Percentiles rank a stretch among this genome's conserved stretches.
Conservation (phyloP, 2,113 vertebrate species). For the Corynorhinus townsendii region DNA sequence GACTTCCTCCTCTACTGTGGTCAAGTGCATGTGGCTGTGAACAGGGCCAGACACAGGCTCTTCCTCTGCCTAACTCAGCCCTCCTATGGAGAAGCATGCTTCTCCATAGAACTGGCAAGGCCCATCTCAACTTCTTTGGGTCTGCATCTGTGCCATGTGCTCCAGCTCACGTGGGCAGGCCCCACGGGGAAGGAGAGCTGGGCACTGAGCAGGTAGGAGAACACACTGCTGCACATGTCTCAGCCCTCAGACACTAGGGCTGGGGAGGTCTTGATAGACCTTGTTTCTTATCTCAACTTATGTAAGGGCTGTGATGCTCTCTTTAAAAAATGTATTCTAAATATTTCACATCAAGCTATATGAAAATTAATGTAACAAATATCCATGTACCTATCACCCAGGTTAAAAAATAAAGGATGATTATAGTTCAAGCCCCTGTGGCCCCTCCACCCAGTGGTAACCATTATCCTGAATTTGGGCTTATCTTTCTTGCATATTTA, state of each 20-base stretch:
- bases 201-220: not conserved
- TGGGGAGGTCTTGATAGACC: not conserved
- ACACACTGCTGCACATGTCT: not conserved
- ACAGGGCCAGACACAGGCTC: no score
- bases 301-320: not conserved
- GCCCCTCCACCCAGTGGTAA: not conserved
- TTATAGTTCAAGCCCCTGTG: not conserved
- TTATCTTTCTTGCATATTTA: not conserved
- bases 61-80: not conserved
- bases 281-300: not conserved
- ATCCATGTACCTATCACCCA: not conserved
- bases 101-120: not conserved
- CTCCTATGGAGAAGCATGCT: not conserved
- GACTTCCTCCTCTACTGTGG: not conserved
- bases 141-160: not conserved
- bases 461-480: not conserved
- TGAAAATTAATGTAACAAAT: not conserved
- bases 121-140: not conserved
- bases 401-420: not conserved
- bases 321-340: not conserved
- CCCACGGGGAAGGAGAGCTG: not conserved
- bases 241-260: not conserved
- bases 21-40: not conserved
- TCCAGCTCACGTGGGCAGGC: not conserved
- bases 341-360: not conserved